These are phyloP conservation scores for Rhinoptilus africanus DNA, from an alignment of 2,113 vertebrate species.

Conservation along the genomic window DNA sequence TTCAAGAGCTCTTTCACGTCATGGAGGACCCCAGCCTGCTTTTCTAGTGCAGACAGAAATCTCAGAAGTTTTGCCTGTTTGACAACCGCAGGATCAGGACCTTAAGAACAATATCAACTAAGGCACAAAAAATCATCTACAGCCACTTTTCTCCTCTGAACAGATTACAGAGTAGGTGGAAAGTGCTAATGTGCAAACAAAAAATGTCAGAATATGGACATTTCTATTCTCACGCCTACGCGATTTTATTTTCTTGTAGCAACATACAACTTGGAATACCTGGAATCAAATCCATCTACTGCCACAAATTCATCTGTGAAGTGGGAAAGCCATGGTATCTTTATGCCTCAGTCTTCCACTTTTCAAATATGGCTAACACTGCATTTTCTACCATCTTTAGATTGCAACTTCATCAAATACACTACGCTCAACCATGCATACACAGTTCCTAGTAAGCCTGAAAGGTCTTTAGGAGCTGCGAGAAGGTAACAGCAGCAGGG, in stretches of 20 bases:
- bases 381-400: background rate
- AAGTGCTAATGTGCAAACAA: constrained; percentile 28
- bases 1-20: background rate
- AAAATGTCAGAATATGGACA: constrained; percentile 41
- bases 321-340: background rate
- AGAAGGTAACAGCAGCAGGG: background rate
- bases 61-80: background rate
- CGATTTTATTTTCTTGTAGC: constrained; percentile 48
- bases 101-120: background rate
- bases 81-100: background rate
- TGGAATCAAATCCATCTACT: constrained; percentile 32
- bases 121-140: background rate
- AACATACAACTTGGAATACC: background rate
- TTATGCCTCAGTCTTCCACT: background rate
- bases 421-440: background rate
- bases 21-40: background rate
- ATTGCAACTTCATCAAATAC: background rate
- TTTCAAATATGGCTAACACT: background rate
- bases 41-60: background rate
- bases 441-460: background rate
- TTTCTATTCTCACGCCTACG: constrained; percentile 30
- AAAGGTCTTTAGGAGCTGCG: background rate
- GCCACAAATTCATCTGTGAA: background rate
- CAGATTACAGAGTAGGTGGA: constrained; percentile 37
- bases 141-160: background rate